phyloP scores from a whole-genome alignment of 2,113 vertebrate genomes.

The Pseudorhombus dupliciocellatus region DNA sequence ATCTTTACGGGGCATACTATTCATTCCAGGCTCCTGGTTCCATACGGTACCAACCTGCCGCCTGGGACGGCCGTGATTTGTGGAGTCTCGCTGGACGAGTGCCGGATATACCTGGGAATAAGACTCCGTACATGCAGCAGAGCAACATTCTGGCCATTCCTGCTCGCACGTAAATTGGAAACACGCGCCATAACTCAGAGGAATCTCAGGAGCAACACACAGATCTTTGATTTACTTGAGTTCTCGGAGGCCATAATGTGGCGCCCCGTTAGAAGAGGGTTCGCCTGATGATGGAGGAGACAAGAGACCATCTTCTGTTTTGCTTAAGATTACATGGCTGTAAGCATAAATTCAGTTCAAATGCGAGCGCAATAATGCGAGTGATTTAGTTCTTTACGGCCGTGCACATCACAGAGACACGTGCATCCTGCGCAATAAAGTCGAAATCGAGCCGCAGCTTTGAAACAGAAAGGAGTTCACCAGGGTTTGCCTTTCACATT shows the following conservation, averaged over 20 bases:
- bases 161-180: slow-evolving; percentile 15
- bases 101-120: slow-evolving; percentile 10
- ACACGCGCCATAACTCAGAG: slow-evolving; percentile 32
- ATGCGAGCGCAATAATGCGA: background rate
- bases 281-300: slow-evolving; percentile 24
- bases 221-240: slow-evolving; percentile 12
- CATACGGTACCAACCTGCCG: slow-evolving; percentile 50
- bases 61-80: slow-evolving; percentile 51
- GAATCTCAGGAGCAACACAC: background rate
- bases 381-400: background rate
- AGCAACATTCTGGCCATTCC: slow-evolving; percentile 43
- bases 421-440: background rate
- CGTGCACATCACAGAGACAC: background rate
- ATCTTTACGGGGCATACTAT: background rate
- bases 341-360: too few relatives aligned
- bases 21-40: slow-evolving; percentile 19
- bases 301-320: slow-evolving; percentile 14
- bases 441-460: background rate
- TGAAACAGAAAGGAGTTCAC: background rate
- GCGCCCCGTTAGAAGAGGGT: background rate
- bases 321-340: slow-evolving; percentile 19
- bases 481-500: too few relatives aligned
- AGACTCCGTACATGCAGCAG: slow-evolving; percentile 6
- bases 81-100: slow-evolving; percentile 23
- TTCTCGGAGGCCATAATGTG: slow-evolving; percentile 6